A percentile compares a stretch with the other conserved stretches of the same genome.
phyloP scores from a whole-genome alignment of 2,888 invertebrate species.

The Nebria brevicollis region DNA sequence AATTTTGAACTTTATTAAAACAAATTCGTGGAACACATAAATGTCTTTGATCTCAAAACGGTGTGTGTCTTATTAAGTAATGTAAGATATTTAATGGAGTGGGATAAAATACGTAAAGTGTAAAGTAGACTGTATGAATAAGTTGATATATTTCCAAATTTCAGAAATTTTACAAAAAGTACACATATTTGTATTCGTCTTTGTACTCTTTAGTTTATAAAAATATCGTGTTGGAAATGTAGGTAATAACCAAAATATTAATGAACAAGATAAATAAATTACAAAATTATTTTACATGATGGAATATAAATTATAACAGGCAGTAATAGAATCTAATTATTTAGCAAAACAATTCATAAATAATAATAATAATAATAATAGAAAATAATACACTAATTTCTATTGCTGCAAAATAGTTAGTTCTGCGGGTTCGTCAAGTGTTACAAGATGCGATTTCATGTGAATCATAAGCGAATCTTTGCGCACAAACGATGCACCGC shows the following conservation, averaged over 20 bases:
- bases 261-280: neutral
- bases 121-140: neutral
- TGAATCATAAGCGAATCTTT: slow-evolving; percentile 70
- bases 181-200: neutral
- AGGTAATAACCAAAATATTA: neutral
- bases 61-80: too few relatives aligned
- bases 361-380: slow-evolving; percentile 10
- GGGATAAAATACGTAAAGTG: neutral
- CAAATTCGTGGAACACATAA: too few relatives aligned
- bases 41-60: too few relatives aligned
- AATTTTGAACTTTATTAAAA: too few relatives aligned
- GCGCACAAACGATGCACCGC: slow-evolving; percentile 69
- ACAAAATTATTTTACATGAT: neutral
- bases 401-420: slow-evolving; percentile 11
- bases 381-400: neutral
- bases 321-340: slow-evolving; percentile 5
- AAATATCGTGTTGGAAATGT: neutral
- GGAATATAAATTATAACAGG: slow-evolving; percentile 4
- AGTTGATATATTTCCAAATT: neutral
- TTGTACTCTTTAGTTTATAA: slow-evolving; percentile 14
- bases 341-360: slow-evolving; percentile 2
- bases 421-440: slow-evolving; percentile 29
- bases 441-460: slow-evolving; percentile 65
- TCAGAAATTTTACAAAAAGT: neutral
- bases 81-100: too few relatives aligned